Conservation (phyloP, 1,140 invertebrate genomes). For the Drosophila virilis region DNA sequence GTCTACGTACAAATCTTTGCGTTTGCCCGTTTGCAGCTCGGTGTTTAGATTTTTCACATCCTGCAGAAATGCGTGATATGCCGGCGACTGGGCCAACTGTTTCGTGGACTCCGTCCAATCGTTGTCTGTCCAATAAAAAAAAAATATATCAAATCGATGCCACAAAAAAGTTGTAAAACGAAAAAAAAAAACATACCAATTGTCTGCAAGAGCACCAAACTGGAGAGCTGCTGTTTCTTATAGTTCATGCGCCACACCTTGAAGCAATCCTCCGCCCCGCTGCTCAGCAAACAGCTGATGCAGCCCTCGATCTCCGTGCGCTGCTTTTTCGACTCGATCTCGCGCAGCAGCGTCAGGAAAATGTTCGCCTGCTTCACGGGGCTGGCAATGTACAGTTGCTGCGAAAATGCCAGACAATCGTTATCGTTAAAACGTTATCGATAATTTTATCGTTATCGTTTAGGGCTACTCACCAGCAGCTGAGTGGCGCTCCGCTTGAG, state of each 20-base stretch:
- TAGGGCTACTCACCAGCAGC: slow-evolving; percentile 60
- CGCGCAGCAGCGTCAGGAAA: slow-evolving; percentile 70
- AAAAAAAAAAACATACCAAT: slow-evolving; percentile 55
- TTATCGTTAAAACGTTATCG: not conserved
- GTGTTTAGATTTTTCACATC: slow-evolving; percentile 54
- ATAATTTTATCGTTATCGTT: not conserved
- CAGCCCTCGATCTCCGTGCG: slow-evolving; percentile 70
- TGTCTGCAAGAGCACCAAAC: slow-evolving; percentile 58
- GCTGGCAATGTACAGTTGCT: slow-evolving; percentile 71
- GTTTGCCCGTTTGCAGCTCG: slow-evolving; percentile 51
- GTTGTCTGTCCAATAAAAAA: slow-evolving; percentile 46
- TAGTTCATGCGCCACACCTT: slow-evolving; percentile 86
- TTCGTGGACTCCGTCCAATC: slow-evolving; percentile 54
- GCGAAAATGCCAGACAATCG: slow-evolving; percentile 3
- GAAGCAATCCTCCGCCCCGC: slow-evolving; percentile 85
- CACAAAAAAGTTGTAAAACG: no score
- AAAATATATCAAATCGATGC: not conserved
- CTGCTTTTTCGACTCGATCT: slow-evolving; percentile 42
- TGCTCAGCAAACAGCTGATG: slow-evolving; percentile 84
- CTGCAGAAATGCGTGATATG: slow-evolving; percentile 60
- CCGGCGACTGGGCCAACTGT: slow-evolving; percentile 44
- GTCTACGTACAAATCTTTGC: slow-evolving; percentile 45
- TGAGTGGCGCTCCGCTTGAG: slow-evolving; percentile 82
- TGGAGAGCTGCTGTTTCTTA: slow-evolving; percentile 84
- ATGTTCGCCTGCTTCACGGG: slow-evolving; percentile 68